These are phyloP conservation scores for Marmota flaviventris DNA, from an alignment of 2,113 vertebrate species.

Conservation along the genomic window DNA sequence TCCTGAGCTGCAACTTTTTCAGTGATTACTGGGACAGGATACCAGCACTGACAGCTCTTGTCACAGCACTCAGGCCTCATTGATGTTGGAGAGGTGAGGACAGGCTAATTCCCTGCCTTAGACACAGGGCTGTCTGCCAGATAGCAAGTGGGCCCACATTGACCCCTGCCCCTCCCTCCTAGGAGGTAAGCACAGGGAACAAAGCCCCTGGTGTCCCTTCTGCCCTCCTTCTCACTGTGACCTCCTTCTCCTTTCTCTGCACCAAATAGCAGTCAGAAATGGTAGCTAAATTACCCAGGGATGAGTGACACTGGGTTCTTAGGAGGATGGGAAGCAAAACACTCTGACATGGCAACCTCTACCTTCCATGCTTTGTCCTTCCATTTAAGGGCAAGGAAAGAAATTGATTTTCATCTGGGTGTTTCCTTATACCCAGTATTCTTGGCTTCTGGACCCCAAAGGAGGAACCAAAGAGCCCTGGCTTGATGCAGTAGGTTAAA, in stretches of 20 bases:
- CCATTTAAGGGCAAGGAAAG: background rate
- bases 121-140: background rate
- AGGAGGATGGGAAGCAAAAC: background rate
- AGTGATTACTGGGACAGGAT: background rate
- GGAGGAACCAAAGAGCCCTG: background rate
- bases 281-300: slow-evolving; percentile 63
- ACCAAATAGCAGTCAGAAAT: background rate
- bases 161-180: background rate
- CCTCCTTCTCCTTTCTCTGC: background rate
- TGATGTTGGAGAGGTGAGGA: slow-evolving; percentile 57
- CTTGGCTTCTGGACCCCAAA: background rate
- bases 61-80: slow-evolving; percentile 31
- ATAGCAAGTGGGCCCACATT: background rate
- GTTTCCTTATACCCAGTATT: background rate
- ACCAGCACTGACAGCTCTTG: slow-evolving; percentile 77
- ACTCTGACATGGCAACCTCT: background rate
- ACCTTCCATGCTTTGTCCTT: accelerated
- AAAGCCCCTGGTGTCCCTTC: slow-evolving; percentile 71
- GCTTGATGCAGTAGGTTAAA: background rate
- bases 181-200: slow-evolving; percentile 1
- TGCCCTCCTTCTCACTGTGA: background rate
- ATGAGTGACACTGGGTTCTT: slow-evolving; percentile 67
- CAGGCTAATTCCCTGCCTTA: slow-evolving; percentile 59
- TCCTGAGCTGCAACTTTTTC: background rate
- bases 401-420: background rate